Evolutionary conservation across 2,797 vertebrate genomes (phyloP), one percentile per base, ranked within the genome.

Genomic region (Neosilurus mollespiculum): DNA sequence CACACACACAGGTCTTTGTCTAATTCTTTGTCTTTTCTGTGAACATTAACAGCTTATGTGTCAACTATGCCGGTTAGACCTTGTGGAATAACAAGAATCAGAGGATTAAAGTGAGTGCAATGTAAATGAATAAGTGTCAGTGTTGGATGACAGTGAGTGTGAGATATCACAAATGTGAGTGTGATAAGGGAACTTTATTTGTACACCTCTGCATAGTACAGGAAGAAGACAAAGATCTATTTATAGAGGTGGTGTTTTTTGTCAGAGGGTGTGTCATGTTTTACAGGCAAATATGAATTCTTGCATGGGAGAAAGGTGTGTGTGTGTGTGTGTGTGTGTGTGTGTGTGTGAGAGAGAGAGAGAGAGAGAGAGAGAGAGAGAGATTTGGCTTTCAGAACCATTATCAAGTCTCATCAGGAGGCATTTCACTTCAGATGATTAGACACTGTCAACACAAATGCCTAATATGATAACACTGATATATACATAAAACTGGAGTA

Each of bases 381-480:
- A 26, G 9, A 54, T 26, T 9, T 53, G 51, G n/a, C 49, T 72
- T 43, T 70, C 22, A n/a, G 10, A n/a, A 22, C n/a, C 9, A 12
- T 49, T 49, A 49, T 43, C 9, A 70, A 70, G 3, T 9, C 53
- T 43, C 82, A 77, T 69, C 62, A 75, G 83, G 65, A 53, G 66
- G 61, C 81, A 81, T 69, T 86, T 73, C 26, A 66, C 78, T 83
- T 73, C 24, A 80, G 76, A 59, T 69, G 58, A 71, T 82, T 56
- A 88, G 78, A 58, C 2, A 34, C 66, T 84, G 83, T 86, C 81
- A 86, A 80, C 81, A 78, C 73, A 67, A 66, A 67, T 78, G 53
- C 26, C 3, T 71, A 83, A 78, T 43, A 43, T 67, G 43, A 79
- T 24, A 34, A 59, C 51, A 16, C 37, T 70, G 37, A 43, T 43